phyloP scores from a whole-genome alignment of 2,888 invertebrate species.

The Xylophagus ater region DNA sequence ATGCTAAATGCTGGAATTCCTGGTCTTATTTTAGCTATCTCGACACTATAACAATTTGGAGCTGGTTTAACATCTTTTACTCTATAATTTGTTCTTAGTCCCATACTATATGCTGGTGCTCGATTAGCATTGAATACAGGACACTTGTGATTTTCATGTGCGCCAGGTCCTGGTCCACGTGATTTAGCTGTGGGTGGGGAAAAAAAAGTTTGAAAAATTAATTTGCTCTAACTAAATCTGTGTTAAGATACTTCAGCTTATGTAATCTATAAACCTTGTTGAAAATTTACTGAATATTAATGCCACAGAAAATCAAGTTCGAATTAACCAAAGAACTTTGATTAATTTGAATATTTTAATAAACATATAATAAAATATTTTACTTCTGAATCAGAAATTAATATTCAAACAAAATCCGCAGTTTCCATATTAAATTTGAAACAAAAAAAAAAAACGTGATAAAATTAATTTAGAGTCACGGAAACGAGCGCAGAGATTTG shows the following conservation, averaged over 20 bases:
- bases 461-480: neutral
- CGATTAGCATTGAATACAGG: slow-evolving; percentile 25
- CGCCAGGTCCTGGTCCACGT: slow-evolving; percentile 34
- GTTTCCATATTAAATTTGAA: no score
- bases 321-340: neutral
- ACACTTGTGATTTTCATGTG: slow-evolving; percentile 26
- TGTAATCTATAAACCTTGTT: slow-evolving; percentile 27
- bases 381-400: no score
- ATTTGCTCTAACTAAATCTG: no score
- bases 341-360: neutral
- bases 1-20: slow-evolving; percentile 30
- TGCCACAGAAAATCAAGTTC: neutral
- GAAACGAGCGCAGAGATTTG: no score
- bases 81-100: slow-evolving; percentile 27
- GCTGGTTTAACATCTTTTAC: slow-evolving; percentile 26
- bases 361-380: neutral
- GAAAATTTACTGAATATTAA: slow-evolving; percentile 5
- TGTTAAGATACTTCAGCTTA: no score
- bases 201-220: no score
- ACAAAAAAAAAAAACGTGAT: neutral
- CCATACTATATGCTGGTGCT: slow-evolving; percentile 45
- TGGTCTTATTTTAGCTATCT: slow-evolving; percentile 23
- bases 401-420: no score
- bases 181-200: no score
- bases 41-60: slow-evolving; percentile 30